Percentiles rank a stretch among this genome's conserved stretches.
Evolutionary conservation across 2,888 invertebrate genomes (phyloP).

Genomic region (Amphimallon solstitiale): DNA sequence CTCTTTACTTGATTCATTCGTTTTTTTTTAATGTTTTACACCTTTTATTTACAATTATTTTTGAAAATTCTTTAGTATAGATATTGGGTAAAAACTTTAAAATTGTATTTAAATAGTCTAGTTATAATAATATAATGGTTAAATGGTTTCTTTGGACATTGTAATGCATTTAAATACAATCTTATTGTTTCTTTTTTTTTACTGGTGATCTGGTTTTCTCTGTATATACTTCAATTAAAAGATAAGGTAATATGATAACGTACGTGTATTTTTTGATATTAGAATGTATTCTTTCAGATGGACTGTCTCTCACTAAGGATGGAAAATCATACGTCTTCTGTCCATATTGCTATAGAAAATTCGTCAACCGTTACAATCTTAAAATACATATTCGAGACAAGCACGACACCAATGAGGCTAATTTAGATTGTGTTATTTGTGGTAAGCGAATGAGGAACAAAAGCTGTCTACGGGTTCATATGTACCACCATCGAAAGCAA

Average conservation of each 20-base stretch:
- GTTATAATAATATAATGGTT: not conserved
- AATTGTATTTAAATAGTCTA: constrained; percentile 37
- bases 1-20: not conserved
- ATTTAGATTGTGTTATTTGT: constrained; percentile 75
- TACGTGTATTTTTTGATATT: constrained; percentile 49
- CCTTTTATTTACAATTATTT: constrained; percentile 29
- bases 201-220: constrained; percentile 45
- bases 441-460: constrained; percentile 75
- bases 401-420: constrained; percentile 74
- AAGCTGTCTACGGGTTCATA: constrained; percentile 72
- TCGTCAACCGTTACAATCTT: constrained; percentile 75
- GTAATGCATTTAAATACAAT: constrained; percentile 28
- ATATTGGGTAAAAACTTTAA: constrained; percentile 39
- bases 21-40: constrained; percentile 3
- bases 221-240: constrained; percentile 48
- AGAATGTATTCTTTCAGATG: constrained; percentile 53
- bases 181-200: constrained; percentile 33
- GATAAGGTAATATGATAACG: constrained; percentile 47
- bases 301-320: constrained; percentile 52
- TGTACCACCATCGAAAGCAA: constrained; percentile 74
- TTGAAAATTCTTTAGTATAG: constrained; percentile 20
- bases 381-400: constrained; percentile 79
- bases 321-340: constrained; percentile 69
- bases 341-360: constrained; percentile 71
- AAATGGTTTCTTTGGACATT: not conserved